These are phyloP conservation scores for Lutjanus campechanus DNA, from an alignment of 2,797 vertebrate species.

Conservation along the genomic window DNA sequence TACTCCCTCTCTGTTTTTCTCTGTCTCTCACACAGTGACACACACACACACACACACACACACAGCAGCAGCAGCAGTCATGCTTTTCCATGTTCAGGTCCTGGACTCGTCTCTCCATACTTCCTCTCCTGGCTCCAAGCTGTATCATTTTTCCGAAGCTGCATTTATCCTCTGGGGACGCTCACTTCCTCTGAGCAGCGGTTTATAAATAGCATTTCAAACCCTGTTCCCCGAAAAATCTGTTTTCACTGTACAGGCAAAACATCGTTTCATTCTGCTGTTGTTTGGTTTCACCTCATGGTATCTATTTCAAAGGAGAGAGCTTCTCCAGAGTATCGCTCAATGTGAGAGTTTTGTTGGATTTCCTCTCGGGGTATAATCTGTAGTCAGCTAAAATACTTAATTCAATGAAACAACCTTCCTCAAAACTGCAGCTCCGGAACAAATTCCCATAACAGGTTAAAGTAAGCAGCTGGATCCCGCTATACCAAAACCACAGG, in stretches of 20 bases:
- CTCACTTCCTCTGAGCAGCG: slow-evolving; percentile 85
- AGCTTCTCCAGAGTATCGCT: slow-evolving; percentile 51
- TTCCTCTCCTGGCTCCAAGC: slow-evolving; percentile 86
- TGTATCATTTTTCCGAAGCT: slow-evolving; percentile 89
- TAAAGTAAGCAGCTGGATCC: slow-evolving; percentile 50
- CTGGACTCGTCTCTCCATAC: slow-evolving; percentile 75
- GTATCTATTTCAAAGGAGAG: slow-evolving; percentile 79
- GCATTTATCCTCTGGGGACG: slow-evolving; percentile 83
- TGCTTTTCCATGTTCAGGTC: slow-evolving; percentile 84
- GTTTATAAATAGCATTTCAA: slow-evolving; percentile 87
- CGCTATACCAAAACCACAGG: slow-evolving; percentile 28
- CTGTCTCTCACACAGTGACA: slow-evolving; percentile 27
- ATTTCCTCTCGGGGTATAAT: slow-evolving; percentile 65
- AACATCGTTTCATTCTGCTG: slow-evolving; percentile 75
- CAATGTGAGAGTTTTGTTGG: slow-evolving; percentile 65
- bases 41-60: neutral
- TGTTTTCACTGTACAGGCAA: slow-evolving; percentile 84
- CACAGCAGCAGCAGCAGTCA: slow-evolving; percentile 62
- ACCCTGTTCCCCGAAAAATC: slow-evolving; percentile 77
- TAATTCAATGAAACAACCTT: slow-evolving; percentile 46
- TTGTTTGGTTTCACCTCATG: slow-evolving; percentile 70
- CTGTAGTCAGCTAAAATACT: slow-evolving; percentile 71
- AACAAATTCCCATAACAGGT: slow-evolving; percentile 68
- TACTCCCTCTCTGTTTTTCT: slow-evolving; percentile 31
- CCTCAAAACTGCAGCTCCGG: slow-evolving; percentile 33